A percentile compares a stretch with the other conserved stretches of the same genome.
Conservation (phyloP, 1,140 invertebrate genomes). For the Teleopsis dalmanni region DNA sequence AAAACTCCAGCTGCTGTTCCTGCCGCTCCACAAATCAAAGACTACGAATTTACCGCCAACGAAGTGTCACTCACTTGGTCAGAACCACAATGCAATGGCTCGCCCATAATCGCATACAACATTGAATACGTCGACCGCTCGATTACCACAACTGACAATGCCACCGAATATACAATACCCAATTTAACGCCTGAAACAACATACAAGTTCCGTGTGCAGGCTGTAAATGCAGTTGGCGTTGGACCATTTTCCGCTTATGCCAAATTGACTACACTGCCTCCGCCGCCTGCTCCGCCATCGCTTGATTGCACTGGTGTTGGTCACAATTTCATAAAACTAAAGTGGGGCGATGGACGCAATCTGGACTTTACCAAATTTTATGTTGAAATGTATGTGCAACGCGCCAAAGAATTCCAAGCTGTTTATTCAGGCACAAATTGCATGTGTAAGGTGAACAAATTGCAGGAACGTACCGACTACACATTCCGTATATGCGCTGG, state of each 20-base stretch:
- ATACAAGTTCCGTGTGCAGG: constrained; percentile 70
- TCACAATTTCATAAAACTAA: constrained; percentile 76
- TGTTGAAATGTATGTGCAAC: constrained; percentile 66
- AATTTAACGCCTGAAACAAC: constrained; percentile 50
- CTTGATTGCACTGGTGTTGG: constrained; percentile 62
- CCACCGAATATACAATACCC: constrained; percentile 47
- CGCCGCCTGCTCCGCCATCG: constrained; percentile 67
- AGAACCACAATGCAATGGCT: constrained; percentile 61
- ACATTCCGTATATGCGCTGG: constrained; percentile 74
- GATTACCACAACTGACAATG: constrained; percentile 51
- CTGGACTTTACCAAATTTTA: constrained; percentile 65
- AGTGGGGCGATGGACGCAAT: constrained; percentile 68
- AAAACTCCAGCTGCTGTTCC: constrained; percentile 67
- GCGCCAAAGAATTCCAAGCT: constrained; percentile 59
- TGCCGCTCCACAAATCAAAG: constrained; percentile 53
- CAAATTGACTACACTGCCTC: constrained; percentile 61
- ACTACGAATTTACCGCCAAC: constrained; percentile 56
- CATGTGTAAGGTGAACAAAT: constrained; percentile 69
- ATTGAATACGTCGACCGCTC: constrained; percentile 61
- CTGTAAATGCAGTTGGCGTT: constrained; percentile 73
- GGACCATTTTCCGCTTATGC: constrained; percentile 66
- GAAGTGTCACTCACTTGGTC: constrained; percentile 64
- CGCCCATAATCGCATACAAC: constrained; percentile 65
- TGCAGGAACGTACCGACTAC: constrained; percentile 70
- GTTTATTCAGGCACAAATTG: constrained; percentile 71